phyloP scores from a whole-genome alignment of 2,888 invertebrate species.

The Encarsia formosa region DNA sequence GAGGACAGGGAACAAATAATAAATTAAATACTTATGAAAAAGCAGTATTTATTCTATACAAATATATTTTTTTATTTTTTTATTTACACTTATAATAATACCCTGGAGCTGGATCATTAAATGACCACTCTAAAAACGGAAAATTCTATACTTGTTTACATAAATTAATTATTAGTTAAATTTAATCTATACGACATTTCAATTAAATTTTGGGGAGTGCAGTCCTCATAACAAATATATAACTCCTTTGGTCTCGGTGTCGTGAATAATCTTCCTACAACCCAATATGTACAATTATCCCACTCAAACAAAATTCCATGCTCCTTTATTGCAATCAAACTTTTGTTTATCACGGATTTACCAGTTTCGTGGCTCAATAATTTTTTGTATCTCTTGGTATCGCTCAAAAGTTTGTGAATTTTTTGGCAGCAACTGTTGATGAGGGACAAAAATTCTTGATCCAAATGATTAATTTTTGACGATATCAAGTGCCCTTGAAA shows the following conservation, averaged over 20 bases:
- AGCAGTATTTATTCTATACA: too few species aligned
- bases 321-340: slow-evolving; percentile 76
- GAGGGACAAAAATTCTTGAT: slow-evolving; percentile 63
- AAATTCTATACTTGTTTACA: too few species aligned
- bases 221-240: slow-evolving; percentile 83
- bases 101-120: too few species aligned
- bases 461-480: slow-evolving; percentile 45
- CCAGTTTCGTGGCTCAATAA: slow-evolving; percentile 55
- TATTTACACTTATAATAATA: too few species aligned
- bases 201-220: slow-evolving; percentile 80
- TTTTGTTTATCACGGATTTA: slow-evolving; percentile 63
- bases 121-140: too few species aligned
- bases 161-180: slow-evolving; percentile 1
- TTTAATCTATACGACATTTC: slow-evolving; percentile 70
- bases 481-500: slow-evolving; percentile 69
- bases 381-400: slow-evolving; percentile 62
- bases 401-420: slow-evolving; percentile 71
- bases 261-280: slow-evolving; percentile 73
- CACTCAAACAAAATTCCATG: slow-evolving; percentile 75
- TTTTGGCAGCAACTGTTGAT: slow-evolving; percentile 68
- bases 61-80: too few species aligned
- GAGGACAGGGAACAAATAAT: too few species aligned
- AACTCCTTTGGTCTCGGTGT: slow-evolving; percentile 74
- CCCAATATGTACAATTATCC: slow-evolving; percentile 69
- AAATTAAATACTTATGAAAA: too few species aligned